Evolutionary conservation across 2,888 invertebrate species (phyloP), one percentile per base, ranked within the genome.

Genomic region (Steromphala cineraria): DNA sequence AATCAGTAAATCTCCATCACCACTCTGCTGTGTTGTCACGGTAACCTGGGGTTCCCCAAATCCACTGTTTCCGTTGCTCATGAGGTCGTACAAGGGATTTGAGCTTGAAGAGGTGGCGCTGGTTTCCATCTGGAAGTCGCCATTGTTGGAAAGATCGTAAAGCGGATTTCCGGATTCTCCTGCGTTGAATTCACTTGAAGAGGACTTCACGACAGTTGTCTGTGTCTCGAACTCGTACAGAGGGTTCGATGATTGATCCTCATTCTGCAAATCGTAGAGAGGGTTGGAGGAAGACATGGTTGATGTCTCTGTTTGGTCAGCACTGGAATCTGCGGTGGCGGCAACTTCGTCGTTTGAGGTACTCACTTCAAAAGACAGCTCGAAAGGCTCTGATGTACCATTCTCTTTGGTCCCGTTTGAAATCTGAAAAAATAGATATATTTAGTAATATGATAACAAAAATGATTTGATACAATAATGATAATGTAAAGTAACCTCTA

Each of bases 41-140:
- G 79, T 79, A 40, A 76, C 76, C 55, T 76, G 24, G 8, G 21
- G 17, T 28, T 76, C 76, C n/a, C 31, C 76, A 31, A 55, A 76
- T n/a, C 55, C 53, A n/a, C 55, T 55, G 36, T 76, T 55, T 53
- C 76, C 76, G 24, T 28, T 84, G 53, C 85, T 78, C 80, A 85
- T 81, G 21, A 89, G 83, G 79, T 88, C 89, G 67, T 89, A 83
- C 53, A 83, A 71, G 5, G 81, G 82, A 67, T 82, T 84, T 67
- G 83, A 55, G 3, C 86, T 82, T 21, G 82, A 80, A 0, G 85
- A 78, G 82, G 53, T 79, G 71, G n/a, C 15, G 75, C 62, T 77
- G 17, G n/a, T 55, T 19, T 55, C 53, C 40, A 46, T 52, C 15
- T 71, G 71, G 8, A 71, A 15, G 71, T 71, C 71, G 24, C 40